Evolutionary conservation across 2,888 invertebrate species (phyloP).

Genomic region (Ochropleura plecta): DNA sequence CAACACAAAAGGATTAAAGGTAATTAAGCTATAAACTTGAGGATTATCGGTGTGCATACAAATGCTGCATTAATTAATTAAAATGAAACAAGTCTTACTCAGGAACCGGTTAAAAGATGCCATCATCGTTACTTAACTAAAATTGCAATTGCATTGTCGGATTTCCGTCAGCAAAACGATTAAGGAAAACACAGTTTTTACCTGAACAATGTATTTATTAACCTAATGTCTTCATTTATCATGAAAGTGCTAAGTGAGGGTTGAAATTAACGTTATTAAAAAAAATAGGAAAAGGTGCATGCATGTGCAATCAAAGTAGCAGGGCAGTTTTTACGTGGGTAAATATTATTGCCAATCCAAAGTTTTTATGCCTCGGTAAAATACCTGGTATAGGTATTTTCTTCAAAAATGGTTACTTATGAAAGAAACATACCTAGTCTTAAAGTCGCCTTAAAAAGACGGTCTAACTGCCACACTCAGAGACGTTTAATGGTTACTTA

Average conservation of each 20-base stretch:
- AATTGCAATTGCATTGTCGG: constrained; percentile 33
- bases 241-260: neutral
- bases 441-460: too few species aligned
- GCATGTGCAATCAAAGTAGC: too few species aligned
- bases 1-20: neutral
- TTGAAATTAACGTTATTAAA: too few species aligned
- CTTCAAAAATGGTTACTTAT: too few species aligned
- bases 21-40: constrained; percentile 10
- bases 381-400: too few species aligned
- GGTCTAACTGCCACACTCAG: too few species aligned
- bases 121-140: constrained; percentile 56
- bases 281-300: neutral
- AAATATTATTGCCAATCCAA: too few species aligned
- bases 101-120: constrained; percentile 58
- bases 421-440: too few species aligned
- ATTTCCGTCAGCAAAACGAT: constrained; percentile 31
- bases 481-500: too few species aligned
- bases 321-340: too few species aligned
- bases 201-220: neutral
- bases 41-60: constrained; percentile 49
- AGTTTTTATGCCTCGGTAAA: too few species aligned
- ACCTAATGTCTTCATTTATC: neutral
- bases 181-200: constrained; percentile 24
- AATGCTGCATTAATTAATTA: constrained; percentile 42
- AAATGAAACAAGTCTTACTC: constrained; percentile 27